Evolutionary conservation across 2,888 invertebrate species (phyloP).

Genomic region (Mythimna impura): DNA sequence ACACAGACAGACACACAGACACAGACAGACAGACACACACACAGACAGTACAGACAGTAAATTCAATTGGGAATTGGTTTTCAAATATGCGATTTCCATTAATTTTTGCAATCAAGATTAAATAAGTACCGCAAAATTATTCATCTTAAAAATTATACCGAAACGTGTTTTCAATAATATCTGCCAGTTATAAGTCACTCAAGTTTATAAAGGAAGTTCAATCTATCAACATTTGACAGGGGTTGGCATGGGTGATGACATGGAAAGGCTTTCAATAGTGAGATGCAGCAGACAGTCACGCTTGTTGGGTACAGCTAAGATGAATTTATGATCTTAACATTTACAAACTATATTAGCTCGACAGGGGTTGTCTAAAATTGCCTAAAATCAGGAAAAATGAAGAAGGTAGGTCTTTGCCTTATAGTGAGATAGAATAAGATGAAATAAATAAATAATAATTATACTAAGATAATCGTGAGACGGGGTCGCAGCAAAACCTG

Average conservation of each 20-base stretch:
- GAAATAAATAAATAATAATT: neutral
- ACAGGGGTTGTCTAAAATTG: neutral
- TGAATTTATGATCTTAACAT: slow-evolving; percentile 25
- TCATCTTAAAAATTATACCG: neutral
- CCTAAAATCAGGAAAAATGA: neutral
- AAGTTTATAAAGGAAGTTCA: slow-evolving; percentile 76
- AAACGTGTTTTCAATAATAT: slow-evolving; percentile 58
- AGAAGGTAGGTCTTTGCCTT: neutral
- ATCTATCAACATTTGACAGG: slow-evolving; percentile 88
- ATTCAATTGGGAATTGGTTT: too few relatives aligned
- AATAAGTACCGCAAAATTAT: neutral
- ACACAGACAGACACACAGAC: too few relatives aligned
- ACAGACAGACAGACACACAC: too few relatives aligned
- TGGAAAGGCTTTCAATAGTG: slow-evolving; percentile 82
- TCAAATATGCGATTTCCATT: neutral
- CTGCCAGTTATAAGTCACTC: slow-evolving; percentile 76
- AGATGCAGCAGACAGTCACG: slow-evolving; percentile 46
- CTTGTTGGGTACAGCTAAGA: slow-evolving; percentile 39
- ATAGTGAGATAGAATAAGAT: neutral
- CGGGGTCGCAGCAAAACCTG: too few relatives aligned
- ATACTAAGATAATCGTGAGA: neutral
- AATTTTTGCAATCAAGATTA: neutral
- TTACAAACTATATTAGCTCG: neutral
- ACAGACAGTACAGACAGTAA: too few relatives aligned
- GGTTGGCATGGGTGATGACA: slow-evolving; percentile 83